phyloP scores from a whole-genome alignment of 2,113 vertebrate species.

The Urocynchramus pylzowi region DNA sequence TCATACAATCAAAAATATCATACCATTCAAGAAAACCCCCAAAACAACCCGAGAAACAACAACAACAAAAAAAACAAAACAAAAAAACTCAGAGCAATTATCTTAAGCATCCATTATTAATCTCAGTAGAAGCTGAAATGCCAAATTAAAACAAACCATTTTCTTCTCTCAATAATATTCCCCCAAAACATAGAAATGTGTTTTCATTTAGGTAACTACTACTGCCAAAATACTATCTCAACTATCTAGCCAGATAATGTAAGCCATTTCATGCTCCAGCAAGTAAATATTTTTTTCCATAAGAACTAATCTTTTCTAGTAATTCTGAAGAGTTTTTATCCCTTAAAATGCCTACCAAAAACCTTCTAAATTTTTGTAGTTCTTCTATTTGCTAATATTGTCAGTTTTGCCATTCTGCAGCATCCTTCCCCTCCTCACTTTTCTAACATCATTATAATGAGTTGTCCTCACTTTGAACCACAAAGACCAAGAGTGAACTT shows the following conservation, averaged over 20 bases:
- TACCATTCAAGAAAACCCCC: neutral
- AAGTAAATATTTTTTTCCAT: neutral
- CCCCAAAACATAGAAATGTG: neutral
- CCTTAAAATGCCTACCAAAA: neutral
- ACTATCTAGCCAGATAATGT: neutral
- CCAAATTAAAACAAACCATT: neutral
- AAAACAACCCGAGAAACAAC: too few relatives aligned
- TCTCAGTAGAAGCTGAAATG: neutral
- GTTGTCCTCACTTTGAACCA: neutral
- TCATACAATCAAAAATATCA: neutral
- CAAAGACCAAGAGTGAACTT: neutral
- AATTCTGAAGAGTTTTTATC: fast-evolving
- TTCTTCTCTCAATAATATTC: neutral
- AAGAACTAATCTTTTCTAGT: neutral
- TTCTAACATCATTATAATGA: neutral
- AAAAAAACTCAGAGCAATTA: neutral
- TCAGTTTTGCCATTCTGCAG: neutral
- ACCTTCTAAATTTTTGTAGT: neutral
- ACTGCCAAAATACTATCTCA: neutral
- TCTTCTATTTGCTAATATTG: neutral
- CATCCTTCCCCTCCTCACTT: neutral
- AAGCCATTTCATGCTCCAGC: neutral
- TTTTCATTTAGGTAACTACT: neutral
- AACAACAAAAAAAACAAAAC: neutral
- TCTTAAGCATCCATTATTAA: neutral